Base-by-base conservation (phyloP, 2,113 vertebrate species). In the Scortum barcoo region DNA sequence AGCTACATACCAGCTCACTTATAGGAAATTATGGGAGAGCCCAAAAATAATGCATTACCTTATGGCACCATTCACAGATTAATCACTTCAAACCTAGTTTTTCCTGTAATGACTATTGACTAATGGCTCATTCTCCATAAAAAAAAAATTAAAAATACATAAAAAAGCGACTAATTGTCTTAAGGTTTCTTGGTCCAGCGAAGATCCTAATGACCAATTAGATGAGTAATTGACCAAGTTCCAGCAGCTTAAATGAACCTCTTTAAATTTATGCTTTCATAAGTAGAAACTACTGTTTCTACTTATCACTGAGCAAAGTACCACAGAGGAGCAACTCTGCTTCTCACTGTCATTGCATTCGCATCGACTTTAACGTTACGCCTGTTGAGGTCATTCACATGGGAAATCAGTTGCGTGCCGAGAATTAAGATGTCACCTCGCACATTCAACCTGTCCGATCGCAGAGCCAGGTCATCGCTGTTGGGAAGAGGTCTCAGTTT, bases 401-500 rank as follows among this genome's bases (percentile, higher is more conserved):
- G 56, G 60, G 36, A 79, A 70, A 51, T 26, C 33, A 4, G 30
- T 54, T 70, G 5, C 9, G 30, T 20, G 56, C 57, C 1, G 54
- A 38, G 42, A 76, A 78, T 78, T 48, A 69, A 83, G 88, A 86
- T 38, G 68, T 92, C 88, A 73, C 10, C 46, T 80, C 44, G 5
- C 85, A 85, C 86, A 79, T 81, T 66, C 33, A 48, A 38, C 76
- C 70, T 81, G 75, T 85, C 86, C 24, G 36, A 76, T 69, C 0
- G 57, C 61, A 53, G 58, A 74, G 80, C 60, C 78, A 4, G 80
- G 78, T 82, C 87, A 80, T 33, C 58, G 0, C n/a, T 51, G 84
- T 40, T 2, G 74, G 85, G 79, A 72, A 66, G 76, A 88, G 87
- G 85, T 86, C 85, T 72, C 73, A n/a, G 84, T 91, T 91, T 89